Evolutionary conservation across 2,113 vertebrate genomes (phyloP).

Genomic region (Siniperca chuatsi): DNA sequence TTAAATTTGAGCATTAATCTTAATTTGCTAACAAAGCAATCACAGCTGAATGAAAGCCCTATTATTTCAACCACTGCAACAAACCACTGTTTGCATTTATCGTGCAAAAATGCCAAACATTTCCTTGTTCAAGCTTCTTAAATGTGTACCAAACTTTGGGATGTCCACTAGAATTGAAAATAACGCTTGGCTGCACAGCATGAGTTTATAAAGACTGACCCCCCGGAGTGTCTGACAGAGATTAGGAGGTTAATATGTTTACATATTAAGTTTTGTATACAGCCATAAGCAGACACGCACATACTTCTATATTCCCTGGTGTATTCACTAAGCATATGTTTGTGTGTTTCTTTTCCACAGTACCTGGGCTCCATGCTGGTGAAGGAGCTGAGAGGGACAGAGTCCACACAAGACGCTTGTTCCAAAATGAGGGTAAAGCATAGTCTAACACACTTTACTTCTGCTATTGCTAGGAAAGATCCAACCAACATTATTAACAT

Average conservation of each 20-base stretch:
- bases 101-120: not conserved
- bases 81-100: not conserved
- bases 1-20: not conserved
- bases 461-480: not conserved
- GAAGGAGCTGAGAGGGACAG: constrained; percentile 97
- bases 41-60: not conserved
- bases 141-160: not conserved
- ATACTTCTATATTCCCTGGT: not conserved
- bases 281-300: not conserved
- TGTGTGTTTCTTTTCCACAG: constrained; percentile 77
- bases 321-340: not conserved
- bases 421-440: constrained; percentile 98
- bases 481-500: not conserved
- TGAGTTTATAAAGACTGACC: not conserved
- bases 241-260: not conserved
- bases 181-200: not conserved
- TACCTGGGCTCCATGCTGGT: constrained; percentile 99
- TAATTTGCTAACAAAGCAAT: not conserved
- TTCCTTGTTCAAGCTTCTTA: not conserved
- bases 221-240: not conserved
- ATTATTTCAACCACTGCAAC: not conserved
- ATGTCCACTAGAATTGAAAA: not conserved
- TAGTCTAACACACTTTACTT: not conserved
- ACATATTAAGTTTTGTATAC: not conserved
- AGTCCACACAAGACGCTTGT: constrained; percentile 98